Base-by-base conservation (phyloP, 2,797 vertebrate species). In the Myotis vivesi region DNA sequence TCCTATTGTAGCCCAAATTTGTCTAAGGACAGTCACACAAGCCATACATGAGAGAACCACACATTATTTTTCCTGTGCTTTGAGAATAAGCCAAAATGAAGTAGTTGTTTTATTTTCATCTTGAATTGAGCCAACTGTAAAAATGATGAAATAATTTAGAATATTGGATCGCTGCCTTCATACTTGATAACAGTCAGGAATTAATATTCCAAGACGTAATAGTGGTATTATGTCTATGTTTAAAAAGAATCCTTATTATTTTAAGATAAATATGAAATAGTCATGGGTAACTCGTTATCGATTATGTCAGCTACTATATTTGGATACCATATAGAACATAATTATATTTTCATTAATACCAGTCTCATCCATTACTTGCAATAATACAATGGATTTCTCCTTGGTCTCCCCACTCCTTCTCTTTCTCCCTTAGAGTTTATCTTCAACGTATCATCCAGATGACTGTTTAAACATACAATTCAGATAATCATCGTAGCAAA, bases 391-490 rank as follows among this genome's bases (percentile, higher is more conserved):
- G 19, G 30, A 25, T 75, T 86, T 59, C 17, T 49, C 7, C 11
- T 28, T n/a, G 12, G 15, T 33, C 8, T 87, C 64, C 8, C 2
- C 15, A 77, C 25, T 88, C 82, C 9, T 19, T 8, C 11, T 53
- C 22, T 86, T 79, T 89, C n/a, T 51, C 16, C 17, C 23, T 46
- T 66, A 55, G 38, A 53, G 23, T 83, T 64, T 91, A 30, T 86
- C 4, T 19, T 77, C 12, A 36, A 25, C 1, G 9, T 17, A 80
- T 20, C 2, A 62, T 20, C 19, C 38, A 84, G 20, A 33, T 72
- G 71, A 55, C 79, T 49, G 93, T 92, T 53, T 83, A 72, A 90
- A 72, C 22, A n/a, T 51, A 16, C 76, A 62, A 36, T 92, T 89
- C 49, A 89, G 36, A 73, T 51, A 66, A 53, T 33, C 71, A n/a